These are phyloP conservation scores for Chloromyia formosa DNA, from an alignment of 2,888 invertebrate species.

Conservation along the genomic window DNA sequence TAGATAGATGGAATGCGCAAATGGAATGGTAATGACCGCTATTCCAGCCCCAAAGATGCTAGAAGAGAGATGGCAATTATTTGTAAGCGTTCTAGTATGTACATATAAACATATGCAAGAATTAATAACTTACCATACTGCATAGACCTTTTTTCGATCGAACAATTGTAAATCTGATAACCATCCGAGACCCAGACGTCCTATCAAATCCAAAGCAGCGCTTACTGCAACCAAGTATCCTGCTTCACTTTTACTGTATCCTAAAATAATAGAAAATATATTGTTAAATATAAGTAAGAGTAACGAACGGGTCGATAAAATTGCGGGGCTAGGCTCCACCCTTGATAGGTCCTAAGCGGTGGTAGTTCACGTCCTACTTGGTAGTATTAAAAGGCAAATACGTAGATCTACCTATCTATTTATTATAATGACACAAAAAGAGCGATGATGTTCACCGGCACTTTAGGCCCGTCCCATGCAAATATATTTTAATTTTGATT, in stretches of 20 bases:
- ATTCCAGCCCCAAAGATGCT: constrained; percentile 76
- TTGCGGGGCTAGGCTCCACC: background rate
- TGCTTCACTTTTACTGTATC: constrained; percentile 65
- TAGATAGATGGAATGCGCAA: constrained; percentile 71
- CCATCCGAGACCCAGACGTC: constrained; percentile 77
- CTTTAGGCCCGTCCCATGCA: too few species aligned
- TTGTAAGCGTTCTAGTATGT: constrained; percentile 8
- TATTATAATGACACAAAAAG: too few species aligned
- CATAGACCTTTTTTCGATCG: constrained; percentile 76
- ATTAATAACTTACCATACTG: constrained; percentile 68
- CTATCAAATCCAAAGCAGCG: constrained; percentile 76
- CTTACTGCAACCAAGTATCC: constrained; percentile 79
- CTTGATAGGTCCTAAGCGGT: background rate
- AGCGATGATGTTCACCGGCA: too few species aligned
- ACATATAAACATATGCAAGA: background rate
- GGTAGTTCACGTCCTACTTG: too few species aligned
- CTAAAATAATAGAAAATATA: constrained; percentile 50
- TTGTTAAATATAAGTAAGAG: too few species aligned
- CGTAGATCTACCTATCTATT: too few species aligned
- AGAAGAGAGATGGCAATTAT: constrained; percentile 51
- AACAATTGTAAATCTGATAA: constrained; percentile 77
- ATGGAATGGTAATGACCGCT: constrained; percentile 74
- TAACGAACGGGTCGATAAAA: background rate
- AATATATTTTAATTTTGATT: too few species aligned
- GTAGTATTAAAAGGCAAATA: too few species aligned